These are phyloP conservation scores for Myopa tessellatipennis DNA, from an alignment of 2,888 invertebrate genomes.

Conservation along the genomic window DNA sequence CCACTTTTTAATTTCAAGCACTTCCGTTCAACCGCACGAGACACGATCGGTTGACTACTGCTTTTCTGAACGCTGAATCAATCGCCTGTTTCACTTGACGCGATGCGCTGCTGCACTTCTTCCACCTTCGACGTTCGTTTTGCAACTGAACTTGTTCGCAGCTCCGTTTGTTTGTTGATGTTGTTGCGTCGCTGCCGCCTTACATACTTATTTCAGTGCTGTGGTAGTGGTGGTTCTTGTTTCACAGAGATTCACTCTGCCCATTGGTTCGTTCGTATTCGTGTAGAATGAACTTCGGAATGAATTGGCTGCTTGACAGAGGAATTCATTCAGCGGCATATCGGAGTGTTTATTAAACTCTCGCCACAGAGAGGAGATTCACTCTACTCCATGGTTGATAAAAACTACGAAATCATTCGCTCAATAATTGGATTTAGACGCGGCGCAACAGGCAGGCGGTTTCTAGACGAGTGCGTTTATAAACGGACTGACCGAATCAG, in stretches of 20 bases:
- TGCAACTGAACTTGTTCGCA: conserved; percentile 60
- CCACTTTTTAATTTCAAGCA: conserved; percentile 5
- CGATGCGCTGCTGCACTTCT: conserved; percentile 55
- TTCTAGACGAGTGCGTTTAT: too few relatives aligned
- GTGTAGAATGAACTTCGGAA: conserved; percentile 40
- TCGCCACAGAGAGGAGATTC: not conserved
- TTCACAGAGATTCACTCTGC: conserved; percentile 38
- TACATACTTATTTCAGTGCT: not conserved
- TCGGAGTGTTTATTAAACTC: not conserved
- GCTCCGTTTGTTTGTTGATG: conserved; percentile 40
- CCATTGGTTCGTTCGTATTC: conserved; percentile 17
- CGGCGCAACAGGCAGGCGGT: too few relatives aligned
- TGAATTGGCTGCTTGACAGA: conserved; percentile 24
- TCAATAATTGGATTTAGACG: too few relatives aligned
- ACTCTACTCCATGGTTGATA: too few relatives aligned
- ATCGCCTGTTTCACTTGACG: conserved; percentile 15
- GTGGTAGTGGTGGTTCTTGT: conserved; percentile 45
- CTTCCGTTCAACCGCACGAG: conserved; percentile 16
- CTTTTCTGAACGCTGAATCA: not conserved
- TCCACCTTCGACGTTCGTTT: conserved; percentile 63
- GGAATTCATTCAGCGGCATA: not conserved
- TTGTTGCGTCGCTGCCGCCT: conserved; percentile 31
- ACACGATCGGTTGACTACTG: conserved; percentile 13
- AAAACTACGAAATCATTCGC: too few relatives aligned
- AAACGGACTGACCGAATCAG: too few relatives aligned